phyloP scores from a whole-genome alignment of 2,888 invertebrate species.

The Panzeria rudis region DNA sequence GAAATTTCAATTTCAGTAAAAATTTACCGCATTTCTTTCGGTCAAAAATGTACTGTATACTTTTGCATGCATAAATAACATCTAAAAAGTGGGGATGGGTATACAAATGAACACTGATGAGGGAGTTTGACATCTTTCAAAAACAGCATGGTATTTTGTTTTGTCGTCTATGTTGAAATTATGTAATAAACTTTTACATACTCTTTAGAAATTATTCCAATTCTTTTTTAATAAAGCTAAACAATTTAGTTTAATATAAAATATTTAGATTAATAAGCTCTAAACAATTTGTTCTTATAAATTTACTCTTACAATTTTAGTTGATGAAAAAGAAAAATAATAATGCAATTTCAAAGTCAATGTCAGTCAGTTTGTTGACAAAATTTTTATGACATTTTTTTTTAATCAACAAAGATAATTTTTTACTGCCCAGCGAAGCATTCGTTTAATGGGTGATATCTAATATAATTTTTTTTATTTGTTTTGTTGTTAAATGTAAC shows the following conservation, averaged over 20 bases:
- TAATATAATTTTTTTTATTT: slow-evolving; percentile 38
- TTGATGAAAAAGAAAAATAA: slow-evolving; percentile 7
- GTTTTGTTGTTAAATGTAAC: slow-evolving; percentile 50
- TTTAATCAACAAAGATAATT: slow-evolving; percentile 56
- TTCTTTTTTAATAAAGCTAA: no score
- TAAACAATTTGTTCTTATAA: background rate
- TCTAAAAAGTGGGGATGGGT: no score
- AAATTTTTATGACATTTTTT: slow-evolving; percentile 46
- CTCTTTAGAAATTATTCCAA: no score
- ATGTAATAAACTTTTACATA: no score
- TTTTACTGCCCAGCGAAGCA: slow-evolving; percentile 61
- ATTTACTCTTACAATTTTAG: background rate
- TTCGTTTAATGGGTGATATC: slow-evolving; percentile 61
- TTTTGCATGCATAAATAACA: no score
- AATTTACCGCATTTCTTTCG: no score
- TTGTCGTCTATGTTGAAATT: no score
- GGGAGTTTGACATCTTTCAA: no score
- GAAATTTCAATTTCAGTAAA: no score
- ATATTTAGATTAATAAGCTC: background rate
- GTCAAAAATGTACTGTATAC: no score
- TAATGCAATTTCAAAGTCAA: slow-evolving; percentile 20
- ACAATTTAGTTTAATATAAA: background rate
- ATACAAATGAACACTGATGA: no score
- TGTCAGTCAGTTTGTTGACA: slow-evolving; percentile 54
- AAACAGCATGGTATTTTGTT: no score